A percentile compares a stretch with the other conserved stretches of the same genome.
phyloP scores from a whole-genome alignment of 2,888 invertebrate genomes.

The Anorthoa munda region DNA sequence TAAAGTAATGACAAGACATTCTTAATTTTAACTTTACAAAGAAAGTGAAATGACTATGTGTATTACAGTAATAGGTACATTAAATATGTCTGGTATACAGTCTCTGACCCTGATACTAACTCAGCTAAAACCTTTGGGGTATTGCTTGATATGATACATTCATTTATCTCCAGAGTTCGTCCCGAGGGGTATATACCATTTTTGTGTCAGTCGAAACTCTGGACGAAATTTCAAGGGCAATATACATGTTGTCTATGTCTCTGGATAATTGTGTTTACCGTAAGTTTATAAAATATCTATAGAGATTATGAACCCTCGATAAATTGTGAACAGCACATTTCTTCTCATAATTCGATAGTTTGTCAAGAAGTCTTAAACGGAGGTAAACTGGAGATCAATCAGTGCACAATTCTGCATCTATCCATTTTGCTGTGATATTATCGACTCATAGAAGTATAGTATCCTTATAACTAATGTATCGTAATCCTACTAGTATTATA shows the following conservation, averaged over 20 bases:
- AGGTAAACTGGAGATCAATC: too few relatives aligned
- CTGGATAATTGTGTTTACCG: too few relatives aligned
- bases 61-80: constrained; percentile 15
- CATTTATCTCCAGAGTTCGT: constrained; percentile 40
- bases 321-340: too few relatives aligned
- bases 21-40: not conserved
- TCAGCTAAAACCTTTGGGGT: constrained; percentile 27
- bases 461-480: too few relatives aligned
- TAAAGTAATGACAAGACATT: not conserved
- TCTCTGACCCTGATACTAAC: constrained; percentile 43
- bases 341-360: too few relatives aligned
- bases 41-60: not conserved
- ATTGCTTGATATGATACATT: constrained; percentile 40
- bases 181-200: constrained; percentile 51
- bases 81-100: constrained; percentile 18
- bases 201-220: constrained; percentile 40
- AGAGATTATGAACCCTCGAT: too few relatives aligned
- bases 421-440: too few relatives aligned
- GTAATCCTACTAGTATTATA: too few relatives aligned
- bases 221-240: constrained; percentile 28
- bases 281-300: too few relatives aligned
- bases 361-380: too few relatives aligned
- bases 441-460: too few relatives aligned
- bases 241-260: constrained; percentile 5
- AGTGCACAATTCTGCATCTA: too few relatives aligned